These are phyloP conservation scores for Hermetia illucens DNA, from an alignment of 1,140 invertebrate species.

Conservation along the genomic window DNA sequence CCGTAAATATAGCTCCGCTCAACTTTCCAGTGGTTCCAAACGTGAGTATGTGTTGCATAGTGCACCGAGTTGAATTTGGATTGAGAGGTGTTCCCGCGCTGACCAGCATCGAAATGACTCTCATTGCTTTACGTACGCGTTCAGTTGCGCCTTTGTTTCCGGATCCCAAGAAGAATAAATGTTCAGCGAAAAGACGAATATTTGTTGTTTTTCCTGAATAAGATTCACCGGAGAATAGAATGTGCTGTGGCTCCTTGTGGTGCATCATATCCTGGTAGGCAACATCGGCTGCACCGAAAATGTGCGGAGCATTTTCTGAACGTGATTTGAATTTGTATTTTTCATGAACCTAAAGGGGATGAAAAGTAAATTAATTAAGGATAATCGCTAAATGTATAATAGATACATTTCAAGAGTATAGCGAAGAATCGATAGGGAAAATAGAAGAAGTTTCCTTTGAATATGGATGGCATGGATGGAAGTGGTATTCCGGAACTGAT, in stretches of 20 bases:
- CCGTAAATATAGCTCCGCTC: slow-evolving; percentile 69
- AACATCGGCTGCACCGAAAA: slow-evolving; percentile 75
- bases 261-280: slow-evolving; percentile 76
- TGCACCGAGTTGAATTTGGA: slow-evolving; percentile 69
- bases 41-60: slow-evolving; percentile 70
- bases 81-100: slow-evolving; percentile 79
- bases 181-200: slow-evolving; percentile 53
- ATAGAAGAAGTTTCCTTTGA: no score
- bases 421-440: no score
- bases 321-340: slow-evolving; percentile 74
- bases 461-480: no score
- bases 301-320: slow-evolving; percentile 80
- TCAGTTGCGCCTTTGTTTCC: slow-evolving; percentile 46
- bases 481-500: no score
- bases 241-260: slow-evolving; percentile 66
- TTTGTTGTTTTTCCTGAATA: slow-evolving; percentile 73
- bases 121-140: slow-evolving; percentile 54
- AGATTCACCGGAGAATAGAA: slow-evolving; percentile 69
- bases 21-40: slow-evolving; percentile 74
- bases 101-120: slow-evolving; percentile 64
- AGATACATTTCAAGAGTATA: no score
- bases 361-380: slow-evolving; percentile 13
- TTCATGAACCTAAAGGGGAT: slow-evolving; percentile 53
- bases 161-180: slow-evolving; percentile 56
- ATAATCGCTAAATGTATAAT: no score